Conservation (phyloP, 2,888 invertebrate species). For the Tipula lateralis region DNA sequence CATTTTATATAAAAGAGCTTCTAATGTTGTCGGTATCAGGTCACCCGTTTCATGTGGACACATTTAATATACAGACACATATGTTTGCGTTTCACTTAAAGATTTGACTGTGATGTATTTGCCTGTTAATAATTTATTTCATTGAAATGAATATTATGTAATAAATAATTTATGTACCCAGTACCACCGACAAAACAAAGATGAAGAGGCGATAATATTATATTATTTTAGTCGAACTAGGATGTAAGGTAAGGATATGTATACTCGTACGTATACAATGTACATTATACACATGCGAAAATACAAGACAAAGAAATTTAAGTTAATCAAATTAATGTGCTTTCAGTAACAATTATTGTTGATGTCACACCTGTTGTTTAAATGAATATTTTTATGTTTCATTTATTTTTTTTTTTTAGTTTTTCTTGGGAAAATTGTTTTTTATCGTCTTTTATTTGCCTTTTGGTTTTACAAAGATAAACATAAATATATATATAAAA, state of each 20-base stretch:
- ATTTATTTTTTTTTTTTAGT: background rate
- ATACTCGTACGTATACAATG: no score
- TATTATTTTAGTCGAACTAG: background rate
- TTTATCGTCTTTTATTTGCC: background rate
- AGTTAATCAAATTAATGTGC: slow-evolving; percentile 19
- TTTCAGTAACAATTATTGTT: slow-evolving; percentile 24
- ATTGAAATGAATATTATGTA: slow-evolving; percentile 4
- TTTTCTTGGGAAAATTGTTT: background rate
- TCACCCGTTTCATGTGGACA: no score
- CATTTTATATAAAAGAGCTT: no score
- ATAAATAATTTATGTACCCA: background rate
- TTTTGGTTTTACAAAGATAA: background rate
- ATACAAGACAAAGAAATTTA: background rate
- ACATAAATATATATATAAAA: background rate
- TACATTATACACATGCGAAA: background rate
- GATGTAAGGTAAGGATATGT: background rate
- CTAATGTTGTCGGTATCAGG: no score
- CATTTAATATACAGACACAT: no score
- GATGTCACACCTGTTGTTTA: slow-evolving; percentile 24
- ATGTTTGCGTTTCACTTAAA: background rate
- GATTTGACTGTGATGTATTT: background rate
- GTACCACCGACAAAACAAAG: background rate
- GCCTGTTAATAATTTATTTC: background rate
- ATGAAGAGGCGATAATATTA: background rate
- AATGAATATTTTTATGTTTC: background rate